Evolutionary conservation across 2,797 vertebrate genomes (phyloP), one percentile per base, ranked within the genome.

Genomic region (Sebastes kiyomatsui): DNA sequence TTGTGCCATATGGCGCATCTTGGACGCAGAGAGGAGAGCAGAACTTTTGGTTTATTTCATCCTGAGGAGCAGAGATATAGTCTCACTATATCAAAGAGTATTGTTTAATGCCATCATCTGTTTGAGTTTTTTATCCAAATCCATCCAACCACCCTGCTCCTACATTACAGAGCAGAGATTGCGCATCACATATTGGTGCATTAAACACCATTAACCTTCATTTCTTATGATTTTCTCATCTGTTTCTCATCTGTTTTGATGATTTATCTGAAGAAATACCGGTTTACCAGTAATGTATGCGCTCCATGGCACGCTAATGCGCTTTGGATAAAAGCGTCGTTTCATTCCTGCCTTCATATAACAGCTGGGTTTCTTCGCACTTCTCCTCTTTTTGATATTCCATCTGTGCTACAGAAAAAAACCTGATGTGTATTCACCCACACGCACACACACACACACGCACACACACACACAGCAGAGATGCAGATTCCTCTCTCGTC

Each of bases 1-100:
- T 14, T 52, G 88, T 79, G 72, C 77, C 82, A 46, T 27, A 54
- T 77, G 71, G 81, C 72, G 76, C 79, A 72, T 60, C 56, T 28
- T 14, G 18, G 58, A 54, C 3, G 7, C 16, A 73, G 16, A 25
- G 32, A 30, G 7, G 12, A 10, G 9, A 22, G 16, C 22, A 33
- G 12, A 84, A 90, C 75, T 88, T 81, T 14, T 59, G 22, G 3
- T 71, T 32, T 20, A 42, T 78, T 54, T 66, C n/a, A 13, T 18
- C 7, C 3, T 2, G 3, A 54, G 23, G 4, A 54, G 25, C n/a
- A 38, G 11, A 33, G 61, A 35, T 25, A 23, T 25, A 23, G 54
- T 20, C 16, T 27, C 10, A 6, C 5, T 18, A 12, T 70, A 12
- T 70, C 16, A 60, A 14, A 70, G 22, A 2, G 14, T 8, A 11